Conservation (phyloP, 2,797 vertebrate species). For the Rhyacichthys aspro region DNA sequence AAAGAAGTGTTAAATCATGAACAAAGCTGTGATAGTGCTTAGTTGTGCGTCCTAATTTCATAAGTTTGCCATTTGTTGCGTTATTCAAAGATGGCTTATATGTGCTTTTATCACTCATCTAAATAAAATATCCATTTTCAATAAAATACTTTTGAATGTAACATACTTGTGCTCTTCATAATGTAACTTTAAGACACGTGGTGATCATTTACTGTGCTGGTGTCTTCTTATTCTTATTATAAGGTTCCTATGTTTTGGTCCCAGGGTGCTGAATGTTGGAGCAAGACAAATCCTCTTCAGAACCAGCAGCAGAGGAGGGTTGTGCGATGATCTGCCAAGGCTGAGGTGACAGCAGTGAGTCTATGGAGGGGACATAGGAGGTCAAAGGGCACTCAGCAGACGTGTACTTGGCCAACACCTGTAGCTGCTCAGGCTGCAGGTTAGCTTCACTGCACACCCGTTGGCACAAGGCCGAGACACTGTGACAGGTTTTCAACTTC, state of each 20-base stretch:
- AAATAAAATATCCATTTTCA: too few relatives aligned
- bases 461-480: constrained; percentile 88
- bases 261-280: not conserved
- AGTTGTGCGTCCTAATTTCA: not conserved
- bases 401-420: constrained; percentile 90
- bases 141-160: not conserved
- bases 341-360: constrained; percentile 42
- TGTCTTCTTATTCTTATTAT: not conserved
- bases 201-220: not conserved
- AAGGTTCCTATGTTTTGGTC: not conserved
- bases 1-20: not conserved
- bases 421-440: constrained; percentile 90
- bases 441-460: constrained; percentile 89
- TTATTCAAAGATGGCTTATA: too few relatives aligned
- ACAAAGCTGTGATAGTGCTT: not conserved
- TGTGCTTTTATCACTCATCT: too few relatives aligned
- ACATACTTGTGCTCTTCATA: not conserved
- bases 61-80: not conserved
- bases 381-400: constrained; percentile 88
- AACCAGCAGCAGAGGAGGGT: constrained; percentile 21
- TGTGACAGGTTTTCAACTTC: constrained; percentile 86
- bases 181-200: not conserved
- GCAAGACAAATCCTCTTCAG: constrained; percentile 36
- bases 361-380: constrained; percentile 77
- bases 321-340: constrained; percentile 10